Evolutionary conservation across 2,797 vertebrate species (phyloP), one percentile per base, ranked within the genome.

Genomic region (Lutjanus argentimaculatus): DNA sequence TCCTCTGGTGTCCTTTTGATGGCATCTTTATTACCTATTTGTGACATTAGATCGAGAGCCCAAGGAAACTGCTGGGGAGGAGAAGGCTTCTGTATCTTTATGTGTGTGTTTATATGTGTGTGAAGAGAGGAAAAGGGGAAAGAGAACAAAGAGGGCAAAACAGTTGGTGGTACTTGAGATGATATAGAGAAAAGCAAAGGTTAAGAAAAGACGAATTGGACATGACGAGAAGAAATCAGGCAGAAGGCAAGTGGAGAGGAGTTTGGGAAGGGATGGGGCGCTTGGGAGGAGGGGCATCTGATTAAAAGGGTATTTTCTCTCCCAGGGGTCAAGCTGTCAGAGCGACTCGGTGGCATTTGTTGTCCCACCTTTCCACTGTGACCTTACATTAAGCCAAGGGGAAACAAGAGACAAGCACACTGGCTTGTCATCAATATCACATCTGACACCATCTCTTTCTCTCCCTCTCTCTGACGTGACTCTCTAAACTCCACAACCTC

Each of bases 341-440:
- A 75, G 79, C 42, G 64, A 83, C 91, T 90, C 43, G 85, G 80
- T 91, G 73, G 84, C 88, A 90, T 91, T 94, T 92, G 86, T 90
- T 91, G 89, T 91, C 84, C 88, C 90, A 91, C 86, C 89, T 91
- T 91, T 92, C 87, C 85, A 88, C 84, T 85, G 86, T 93, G 92
- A 93, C 93, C 92, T 94, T 93, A 89, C 89, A 90, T 86, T 85
- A 88, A 89, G 89, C 88, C 92, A 92, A 93, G 90, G 92, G 83
- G 85, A 92, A 87, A 91, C 74, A 67, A 67, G 78, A 89, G 88
- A 85, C 85, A 81, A 71, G 82, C 79, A 84, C 80, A 82, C 48
- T 21, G 85, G 78, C 86, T 81, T 89, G 87, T 88, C 87, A 88
- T 92, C 85, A 87, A 76, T 86, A 91, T 91, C 87, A 73, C 83